Conservation (phyloP, 2,888 invertebrate species). For the Watsonalla binaria region DNA sequence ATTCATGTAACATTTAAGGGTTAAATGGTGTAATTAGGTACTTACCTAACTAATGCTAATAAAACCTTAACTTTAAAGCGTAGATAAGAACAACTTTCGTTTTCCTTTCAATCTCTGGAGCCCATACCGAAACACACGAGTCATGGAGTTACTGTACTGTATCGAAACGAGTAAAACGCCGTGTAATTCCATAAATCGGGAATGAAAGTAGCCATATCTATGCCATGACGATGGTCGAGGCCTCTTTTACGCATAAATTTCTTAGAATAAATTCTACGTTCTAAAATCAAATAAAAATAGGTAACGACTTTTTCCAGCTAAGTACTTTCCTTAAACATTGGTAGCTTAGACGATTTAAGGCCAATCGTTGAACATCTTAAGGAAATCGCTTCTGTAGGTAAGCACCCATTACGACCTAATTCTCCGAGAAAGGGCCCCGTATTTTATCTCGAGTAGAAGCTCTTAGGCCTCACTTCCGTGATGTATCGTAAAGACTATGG, state of each 20-base stretch:
- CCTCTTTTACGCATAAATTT: background rate
- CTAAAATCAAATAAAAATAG: too few relatives aligned
- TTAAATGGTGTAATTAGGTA: background rate
- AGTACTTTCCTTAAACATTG: too few relatives aligned
- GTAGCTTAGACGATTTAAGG: too few relatives aligned
- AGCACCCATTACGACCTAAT: background rate
- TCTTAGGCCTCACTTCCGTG: conserved; percentile 45
- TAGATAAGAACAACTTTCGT: conserved; percentile 27
- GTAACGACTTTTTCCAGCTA: too few relatives aligned
- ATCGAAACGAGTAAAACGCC: conserved; percentile 49
- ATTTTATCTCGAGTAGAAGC: conserved; percentile 26
- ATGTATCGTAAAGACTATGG: conserved; percentile 47
- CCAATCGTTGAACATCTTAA: background rate
- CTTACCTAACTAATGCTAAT: too few relatives aligned
- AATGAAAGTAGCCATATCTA: conserved; percentile 48
- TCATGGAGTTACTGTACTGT: conserved; percentile 45
- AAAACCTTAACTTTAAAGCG: too few relatives aligned
- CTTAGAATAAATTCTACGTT: background rate
- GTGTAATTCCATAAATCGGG: conserved; percentile 54
- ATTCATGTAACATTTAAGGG: background rate
- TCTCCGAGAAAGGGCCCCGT: background rate
- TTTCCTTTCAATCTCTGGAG: conserved; percentile 34
- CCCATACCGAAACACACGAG: conserved; percentile 39
- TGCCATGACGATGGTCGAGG: conserved; percentile 18
- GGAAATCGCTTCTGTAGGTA: background rate